phyloP scores from a whole-genome alignment of 2,113 vertebrate genomes.

The Amia ocellicauda region DNA sequence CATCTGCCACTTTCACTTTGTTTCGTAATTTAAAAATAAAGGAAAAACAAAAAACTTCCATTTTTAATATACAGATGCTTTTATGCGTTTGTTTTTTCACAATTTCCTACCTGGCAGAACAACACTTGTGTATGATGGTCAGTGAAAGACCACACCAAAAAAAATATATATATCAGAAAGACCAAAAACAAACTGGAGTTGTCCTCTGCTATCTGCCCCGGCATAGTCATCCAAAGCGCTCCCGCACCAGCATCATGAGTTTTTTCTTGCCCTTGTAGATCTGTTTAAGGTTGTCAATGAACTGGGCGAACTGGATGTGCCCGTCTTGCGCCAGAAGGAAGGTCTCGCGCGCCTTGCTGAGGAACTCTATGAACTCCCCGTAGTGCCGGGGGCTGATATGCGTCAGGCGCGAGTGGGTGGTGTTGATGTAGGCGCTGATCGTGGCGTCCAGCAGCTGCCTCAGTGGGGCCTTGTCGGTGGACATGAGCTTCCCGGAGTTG shows the following conservation, averaged over 20 bases:
- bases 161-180: constrained; percentile 38
- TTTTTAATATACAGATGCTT: constrained; percentile 22
- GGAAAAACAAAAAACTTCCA: constrained; percentile 26
- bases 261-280: constrained; percentile 99
- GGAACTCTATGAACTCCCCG: constrained; percentile 96
- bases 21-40: constrained; percentile 30
- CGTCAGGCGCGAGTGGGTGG: constrained; percentile 94
- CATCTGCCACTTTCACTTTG: constrained; percentile 46
- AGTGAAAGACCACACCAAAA: constrained; percentile 37
- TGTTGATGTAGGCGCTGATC: constrained; percentile 97
- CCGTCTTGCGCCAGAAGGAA: constrained; percentile 95
- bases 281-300: constrained; percentile 99
- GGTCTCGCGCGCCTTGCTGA: constrained; percentile 93
- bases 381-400: constrained; percentile 98
- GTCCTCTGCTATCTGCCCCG: not conserved
- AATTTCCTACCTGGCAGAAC: constrained; percentile 36
- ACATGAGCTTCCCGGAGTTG: constrained; percentile 97
- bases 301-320: constrained; percentile 95
- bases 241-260: constrained; percentile 95
- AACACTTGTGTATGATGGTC: constrained; percentile 26
- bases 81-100: constrained; percentile 40
- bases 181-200: constrained; percentile 27
- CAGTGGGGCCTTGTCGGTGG: constrained; percentile 94
- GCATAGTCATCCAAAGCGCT: constrained; percentile 85
- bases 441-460: constrained; percentile 94